Conservation (phyloP, 1,140 invertebrate genomes). For the Lithobius niger region DNA sequence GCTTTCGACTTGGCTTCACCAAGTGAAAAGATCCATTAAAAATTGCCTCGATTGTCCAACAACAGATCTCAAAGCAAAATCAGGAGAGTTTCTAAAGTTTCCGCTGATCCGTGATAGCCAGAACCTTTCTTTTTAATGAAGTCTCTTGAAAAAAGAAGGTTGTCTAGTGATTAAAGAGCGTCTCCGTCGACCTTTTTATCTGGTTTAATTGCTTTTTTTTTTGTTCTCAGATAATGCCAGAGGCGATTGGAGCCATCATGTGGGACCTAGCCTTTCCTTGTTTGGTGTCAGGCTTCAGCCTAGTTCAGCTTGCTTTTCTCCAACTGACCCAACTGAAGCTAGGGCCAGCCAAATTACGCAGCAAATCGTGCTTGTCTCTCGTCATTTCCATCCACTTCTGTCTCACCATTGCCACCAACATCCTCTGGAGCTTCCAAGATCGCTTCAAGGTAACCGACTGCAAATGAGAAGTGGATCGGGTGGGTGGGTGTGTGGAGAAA, state of each 20-base stretch:
- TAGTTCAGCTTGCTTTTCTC: slow-evolving; percentile 44
- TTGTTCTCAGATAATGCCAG: slow-evolving; percentile 38
- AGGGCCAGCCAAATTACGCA: slow-evolving; percentile 37
- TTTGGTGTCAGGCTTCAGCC: slow-evolving; percentile 43
- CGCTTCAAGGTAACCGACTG: slow-evolving; percentile 30
- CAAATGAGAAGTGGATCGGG: too few relatives aligned
- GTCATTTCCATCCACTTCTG: slow-evolving; percentile 44
- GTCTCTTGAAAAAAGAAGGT: too few relatives aligned
- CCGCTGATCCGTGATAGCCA: too few relatives aligned
- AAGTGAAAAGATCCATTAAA: too few relatives aligned
- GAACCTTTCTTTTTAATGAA: too few relatives aligned
- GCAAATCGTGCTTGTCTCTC: slow-evolving; percentile 41
- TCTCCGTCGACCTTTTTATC: too few relatives aligned
- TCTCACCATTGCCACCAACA: slow-evolving; percentile 38
- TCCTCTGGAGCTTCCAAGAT: slow-evolving; percentile 37
- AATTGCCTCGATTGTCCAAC: too few relatives aligned
- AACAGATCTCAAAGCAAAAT: too few relatives aligned
- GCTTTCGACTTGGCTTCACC: too few relatives aligned
- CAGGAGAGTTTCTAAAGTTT: too few relatives aligned
- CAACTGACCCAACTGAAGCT: slow-evolving; percentile 44
- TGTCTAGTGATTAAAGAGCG: too few relatives aligned
- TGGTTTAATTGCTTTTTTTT: neutral
- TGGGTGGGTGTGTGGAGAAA: too few relatives aligned
- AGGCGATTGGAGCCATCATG: slow-evolving; percentile 38
- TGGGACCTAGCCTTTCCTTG: slow-evolving; percentile 48